Base-by-base conservation (phyloP, 2,797 vertebrate genomes). In the Danio jaintianensis region DNA sequence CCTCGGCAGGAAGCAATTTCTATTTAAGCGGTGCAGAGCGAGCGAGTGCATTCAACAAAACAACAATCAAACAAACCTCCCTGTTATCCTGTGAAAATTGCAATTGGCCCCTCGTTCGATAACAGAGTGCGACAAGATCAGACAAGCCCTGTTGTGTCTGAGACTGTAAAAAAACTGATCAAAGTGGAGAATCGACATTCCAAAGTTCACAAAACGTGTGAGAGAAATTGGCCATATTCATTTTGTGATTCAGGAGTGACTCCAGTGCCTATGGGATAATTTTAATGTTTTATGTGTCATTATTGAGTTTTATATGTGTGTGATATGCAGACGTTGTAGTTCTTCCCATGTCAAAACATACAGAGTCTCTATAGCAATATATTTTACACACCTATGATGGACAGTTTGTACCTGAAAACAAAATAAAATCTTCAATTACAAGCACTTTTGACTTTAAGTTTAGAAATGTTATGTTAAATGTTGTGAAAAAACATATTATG, bases 21-120 rank as follows among this genome's bases (percentile, higher is more conserved):
- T 78, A 80, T 82, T 74, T 85, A 64, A 58, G 4, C 38, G 16
- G 64, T 70, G 42, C 47, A 50, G 69, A 53, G 56, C 45, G 69
- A 61, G 56, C 48, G 18, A 58, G 29, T 50, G 75, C 74, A 78
- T 73, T 62, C 80, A 77, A 81, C 62, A 81, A 84, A 76, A 72
- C 59, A 76, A 75, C 75, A 61, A 84, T 38, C 36, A 83, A 78
- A 56, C 76, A 66, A 78, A 82, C 76, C 82, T 75, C 64, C 72
- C 70, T 82, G 84, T 82, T 87, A 85, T 87, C 83, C 81, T 75
- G 59, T 80, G 82, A 88, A 89, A 86, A 90, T 80, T 88, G 83
- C 86, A 83, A 69, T 63, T 86, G 81, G 77, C 80, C 84, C 56
- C 59, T 78, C 18, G 67, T 36, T 78, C 79, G 80, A 89, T 85